Base-by-base conservation (phyloP, 1,140 invertebrate genomes). In the Caenorhabditis briggsae region DNA sequence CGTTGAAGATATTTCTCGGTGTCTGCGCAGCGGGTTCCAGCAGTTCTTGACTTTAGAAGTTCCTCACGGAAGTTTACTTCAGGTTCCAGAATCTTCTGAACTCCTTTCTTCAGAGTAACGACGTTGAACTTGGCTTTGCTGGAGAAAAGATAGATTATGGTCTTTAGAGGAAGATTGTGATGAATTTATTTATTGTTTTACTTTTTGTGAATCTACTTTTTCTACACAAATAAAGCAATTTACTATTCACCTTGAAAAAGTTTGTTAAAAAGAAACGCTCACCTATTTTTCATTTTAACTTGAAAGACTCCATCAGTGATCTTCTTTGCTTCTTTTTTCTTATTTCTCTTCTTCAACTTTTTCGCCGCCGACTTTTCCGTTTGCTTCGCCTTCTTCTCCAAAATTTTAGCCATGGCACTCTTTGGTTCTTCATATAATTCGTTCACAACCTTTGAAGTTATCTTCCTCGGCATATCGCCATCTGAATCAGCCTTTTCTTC, bases 211-310 rank as follows among this genome's bases (percentile, higher is more conserved):
- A 33, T 33, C 1, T 3, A 33, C 3, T 33, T 33, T 33, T 33
- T 33, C 1, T 33, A 3, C 33, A 33, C 3, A 33, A 2, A 33
- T 33, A 3, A 33, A 33, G 33, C 33, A 33, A 33, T 33, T 33
- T 3, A 3, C 33, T 33, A 33, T 33, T 3, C 33, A 33, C 33
- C 33, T 33, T 33, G 1, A 3, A 33, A 3, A 33, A 33, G n/a
- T 18, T 58, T 59, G 6, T 53, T 16, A 20, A n/a, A 5, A 16
- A 20, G n/a, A 59, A 59, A 59, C 8, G 5, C 59, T 23, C 12
- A 78, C 70, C 70, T 78, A 53, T 78, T 78, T 14, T 78, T 78
- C 70, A 78, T 78, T 78, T 53, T 78, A 20, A 78, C 70, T 23
- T 78, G 18, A 23, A 78, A 78, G 20, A 78, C 70, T 23, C 70